Conservation (phyloP, 2,888 invertebrate genomes). For the Mythimna loreyi region DNA sequence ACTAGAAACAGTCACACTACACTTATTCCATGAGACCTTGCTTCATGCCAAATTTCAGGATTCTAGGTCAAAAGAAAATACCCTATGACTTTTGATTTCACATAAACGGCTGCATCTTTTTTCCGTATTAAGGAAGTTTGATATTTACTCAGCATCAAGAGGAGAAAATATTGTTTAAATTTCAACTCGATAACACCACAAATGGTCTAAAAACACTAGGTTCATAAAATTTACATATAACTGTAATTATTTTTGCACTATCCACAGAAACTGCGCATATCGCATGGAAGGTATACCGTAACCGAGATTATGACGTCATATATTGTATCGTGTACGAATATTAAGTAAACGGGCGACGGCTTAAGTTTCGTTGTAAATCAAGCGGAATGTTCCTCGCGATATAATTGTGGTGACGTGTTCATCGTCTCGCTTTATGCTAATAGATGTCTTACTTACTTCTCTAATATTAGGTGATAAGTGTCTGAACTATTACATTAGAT, state of each 20-base stretch:
- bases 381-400: slow-evolving; percentile 68
- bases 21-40: too few relatives aligned
- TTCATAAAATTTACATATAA: too few relatives aligned
- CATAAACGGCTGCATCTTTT: too few relatives aligned
- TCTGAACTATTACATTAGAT: slow-evolving; percentile 10
- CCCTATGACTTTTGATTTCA: too few relatives aligned
- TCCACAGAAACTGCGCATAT: not conserved
- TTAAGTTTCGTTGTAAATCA: slow-evolving; percentile 75
- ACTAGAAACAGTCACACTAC: too few relatives aligned
- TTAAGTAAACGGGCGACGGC: slow-evolving; percentile 73
- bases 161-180: too few relatives aligned
- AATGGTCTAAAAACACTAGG: too few relatives aligned
- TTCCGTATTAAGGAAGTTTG: too few relatives aligned
- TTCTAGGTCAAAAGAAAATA: too few relatives aligned
- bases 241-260: not conserved
- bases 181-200: too few relatives aligned
- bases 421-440: slow-evolving; percentile 32
- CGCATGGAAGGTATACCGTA: not conserved
- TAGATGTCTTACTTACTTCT: slow-evolving; percentile 18
- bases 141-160: too few relatives aligned
- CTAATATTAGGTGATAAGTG: slow-evolving; percentile 12
- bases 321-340: slow-evolving; percentile 42
- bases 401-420: slow-evolving; percentile 72
- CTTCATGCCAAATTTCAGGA: too few relatives aligned
- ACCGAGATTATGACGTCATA: slow-evolving; percentile 15